phyloP scores from a whole-genome alignment of 2,888 invertebrate genomes.

The Dolichomitus sp. region DNA sequence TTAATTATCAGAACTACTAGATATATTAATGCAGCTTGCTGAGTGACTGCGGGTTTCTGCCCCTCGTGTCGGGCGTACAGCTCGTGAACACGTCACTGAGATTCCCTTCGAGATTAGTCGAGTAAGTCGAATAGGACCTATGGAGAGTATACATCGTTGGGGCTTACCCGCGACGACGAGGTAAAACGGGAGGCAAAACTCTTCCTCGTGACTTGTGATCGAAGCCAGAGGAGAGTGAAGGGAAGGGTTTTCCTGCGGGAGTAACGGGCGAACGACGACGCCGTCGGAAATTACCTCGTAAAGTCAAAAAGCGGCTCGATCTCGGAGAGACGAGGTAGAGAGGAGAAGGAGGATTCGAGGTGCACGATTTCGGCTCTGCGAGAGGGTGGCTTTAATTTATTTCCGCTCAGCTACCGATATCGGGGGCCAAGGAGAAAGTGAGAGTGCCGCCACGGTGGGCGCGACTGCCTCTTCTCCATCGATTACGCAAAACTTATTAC shows the following conservation, averaged over 20 bases:
- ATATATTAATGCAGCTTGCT: not conserved
- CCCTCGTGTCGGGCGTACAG: not conserved
- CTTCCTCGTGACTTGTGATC: slow-evolving; percentile 44
- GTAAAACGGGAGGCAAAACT: slow-evolving; percentile 37
- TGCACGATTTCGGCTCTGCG: slow-evolving; percentile 43
- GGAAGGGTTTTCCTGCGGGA: slow-evolving; percentile 49
- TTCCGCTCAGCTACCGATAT: slow-evolving; percentile 69
- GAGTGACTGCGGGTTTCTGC: not conserved
- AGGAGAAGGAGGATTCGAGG: slow-evolving; percentile 32
- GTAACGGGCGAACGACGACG: slow-evolving; percentile 66
- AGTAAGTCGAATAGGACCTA: not conserved
- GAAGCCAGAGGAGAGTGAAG: slow-evolving; percentile 44
- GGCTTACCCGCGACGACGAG: slow-evolving; percentile 21
- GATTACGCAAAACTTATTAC: slow-evolving; percentile 79
- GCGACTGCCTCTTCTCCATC: slow-evolving; percentile 66
- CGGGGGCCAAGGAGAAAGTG: slow-evolving; percentile 60
- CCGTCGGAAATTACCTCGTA: slow-evolving; percentile 70
- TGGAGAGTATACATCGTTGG: slow-evolving; percentile 12
- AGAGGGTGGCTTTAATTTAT: slow-evolving; percentile 75
- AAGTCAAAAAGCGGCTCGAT: slow-evolving; percentile 66
- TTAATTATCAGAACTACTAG: not conserved
- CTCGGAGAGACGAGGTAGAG: slow-evolving; percentile 19
- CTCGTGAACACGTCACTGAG: slow-evolving; percentile 11
- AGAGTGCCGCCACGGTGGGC: slow-evolving; percentile 38
- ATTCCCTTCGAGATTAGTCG: slow-evolving; percentile 40